Base-by-base conservation (phyloP, 2,888 invertebrate genomes). In the Syrista parreyssii region DNA sequence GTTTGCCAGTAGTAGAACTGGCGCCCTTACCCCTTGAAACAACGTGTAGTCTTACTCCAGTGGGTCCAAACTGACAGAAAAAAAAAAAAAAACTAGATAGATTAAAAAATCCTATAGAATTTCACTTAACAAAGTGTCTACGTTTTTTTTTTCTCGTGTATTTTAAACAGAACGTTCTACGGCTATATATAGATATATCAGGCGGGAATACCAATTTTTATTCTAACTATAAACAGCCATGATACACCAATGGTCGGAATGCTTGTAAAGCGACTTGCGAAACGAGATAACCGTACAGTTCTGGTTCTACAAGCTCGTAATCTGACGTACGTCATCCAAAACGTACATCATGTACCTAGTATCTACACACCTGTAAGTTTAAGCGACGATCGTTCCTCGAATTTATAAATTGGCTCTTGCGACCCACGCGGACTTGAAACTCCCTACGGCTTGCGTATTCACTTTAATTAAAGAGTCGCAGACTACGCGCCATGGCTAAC, bases 1-100 rank as follows among this genome's bases (percentile, higher is more conserved):
- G 81, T 76, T 77, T 74, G 80, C 68, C 80, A 74, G 82, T 80
- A 82, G 83, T 79, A 75, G 73, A 68, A 68, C 55, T 74, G 32
- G 68, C 73, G 71, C 31, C 71, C 71, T 71, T 71, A 12, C 15
- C 12, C 4, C 4, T 12, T 33, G 71, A 23, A 23, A 71, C 71
- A 31, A 12, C 71, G 71, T 23, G 71, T 71, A 23, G 32, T 2
- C 68, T 68, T 68, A 30, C 11, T 12, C 31, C 32, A 31, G 71
- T 33, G 31, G 12, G 12, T 12, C 12, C 33, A 71, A 32, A 3
- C 31, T 31, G 31, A 31, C 12, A 33, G 68, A 68, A 4, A 12
- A 30, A 33, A 31, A 55, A 40, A 55, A 55, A 55, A 9, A 6
- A 0, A 1, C 15, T 9, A 55, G 23, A 23, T 23, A 23, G 9